Evolutionary conservation across 2,797 vertebrate genomes (phyloP).

Genomic region (Aplochiton taeniatus): DNA sequence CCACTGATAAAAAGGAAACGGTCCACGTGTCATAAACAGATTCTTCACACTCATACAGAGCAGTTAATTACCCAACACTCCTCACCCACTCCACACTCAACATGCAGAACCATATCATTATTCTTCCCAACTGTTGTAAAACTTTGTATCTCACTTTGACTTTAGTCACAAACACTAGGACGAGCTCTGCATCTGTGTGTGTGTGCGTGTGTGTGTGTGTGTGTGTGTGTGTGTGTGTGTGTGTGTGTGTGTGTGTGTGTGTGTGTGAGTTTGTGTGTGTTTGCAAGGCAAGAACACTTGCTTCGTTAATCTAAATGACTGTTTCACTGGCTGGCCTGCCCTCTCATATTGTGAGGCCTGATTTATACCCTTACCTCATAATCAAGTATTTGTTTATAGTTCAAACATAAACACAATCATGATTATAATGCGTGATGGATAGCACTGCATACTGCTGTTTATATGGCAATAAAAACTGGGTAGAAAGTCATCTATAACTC

Average conservation of each 20-base stretch:
- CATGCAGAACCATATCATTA: background rate
- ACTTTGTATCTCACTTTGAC: conserved; percentile 12
- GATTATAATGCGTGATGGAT: conserved; percentile 78
- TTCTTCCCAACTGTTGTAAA: background rate
- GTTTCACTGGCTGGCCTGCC: conserved; percentile 55
- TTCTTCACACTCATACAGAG: background rate
- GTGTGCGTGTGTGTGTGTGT: background rate
- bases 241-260: background rate
- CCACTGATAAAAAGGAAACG: conserved; percentile 39
- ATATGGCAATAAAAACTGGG: conserved; percentile 77
- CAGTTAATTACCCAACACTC: background rate
- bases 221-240: too few relatives aligned
- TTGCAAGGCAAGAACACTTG: conserved; percentile 23
- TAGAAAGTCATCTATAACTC: conserved; percentile 69
- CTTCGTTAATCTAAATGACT: conserved; percentile 74
- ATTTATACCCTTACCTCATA: conserved; percentile 76
- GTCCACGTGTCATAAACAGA: conserved; percentile 39
- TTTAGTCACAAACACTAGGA: conserved; percentile 20
- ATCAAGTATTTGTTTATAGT: conserved; percentile 83
- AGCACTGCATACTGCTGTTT: conserved; percentile 72
- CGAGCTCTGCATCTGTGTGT: conserved; percentile 9
- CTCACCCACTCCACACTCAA: background rate
- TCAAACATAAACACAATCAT: conserved; percentile 80
- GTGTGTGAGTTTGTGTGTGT: conserved; percentile 14
- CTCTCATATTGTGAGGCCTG: conserved; percentile 60